A percentile compares a stretch with the other conserved stretches of the same genome.
Conservation (phyloP, 2,797 vertebrate genomes). For the Ctenopoma kingsleyae region DNA sequence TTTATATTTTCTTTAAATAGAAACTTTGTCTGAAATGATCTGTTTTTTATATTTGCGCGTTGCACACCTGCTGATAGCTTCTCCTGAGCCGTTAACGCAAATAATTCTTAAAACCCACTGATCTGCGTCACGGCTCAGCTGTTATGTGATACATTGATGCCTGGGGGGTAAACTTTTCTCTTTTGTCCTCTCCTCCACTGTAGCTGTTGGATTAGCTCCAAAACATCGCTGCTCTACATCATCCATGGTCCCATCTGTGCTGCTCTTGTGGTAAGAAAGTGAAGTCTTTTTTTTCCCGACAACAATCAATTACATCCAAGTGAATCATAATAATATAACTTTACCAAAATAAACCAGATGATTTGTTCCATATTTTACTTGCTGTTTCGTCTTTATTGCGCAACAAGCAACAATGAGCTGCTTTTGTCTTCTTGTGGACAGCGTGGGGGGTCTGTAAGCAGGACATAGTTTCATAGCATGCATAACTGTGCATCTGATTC, state of each 20-base stretch:
- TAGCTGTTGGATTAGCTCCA: conserved; percentile 98
- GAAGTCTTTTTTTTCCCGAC: neutral
- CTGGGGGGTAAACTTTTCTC: conserved; percentile 16
- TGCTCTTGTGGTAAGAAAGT: conserved; percentile 90
- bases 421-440: conserved; percentile 26
- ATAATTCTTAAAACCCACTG: conserved; percentile 6
- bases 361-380: conserved; percentile 25
- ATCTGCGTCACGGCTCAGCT: conserved; percentile 20
- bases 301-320: conserved; percentile 1
- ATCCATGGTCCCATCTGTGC: conserved; percentile 98
- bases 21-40: too few relatives aligned
- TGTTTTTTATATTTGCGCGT: conserved; percentile 8
- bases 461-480: conserved; percentile 35
- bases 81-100: conserved; percentile 13
- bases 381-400: conserved; percentile 29
- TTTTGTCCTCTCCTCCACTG: conserved; percentile 23
- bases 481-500: conserved; percentile 41
- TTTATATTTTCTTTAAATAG: too few relatives aligned
- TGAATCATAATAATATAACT: conserved; percentile 7
- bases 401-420: conserved; percentile 35
- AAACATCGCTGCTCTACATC: conserved; percentile 96
- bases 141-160: conserved; percentile 10
- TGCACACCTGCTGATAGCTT: neutral
- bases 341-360: conserved; percentile 14
- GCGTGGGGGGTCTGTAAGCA: conserved; percentile 44